phyloP scores from a whole-genome alignment of 2,888 invertebrate species.

The Nemotelus pantherinus region DNA sequence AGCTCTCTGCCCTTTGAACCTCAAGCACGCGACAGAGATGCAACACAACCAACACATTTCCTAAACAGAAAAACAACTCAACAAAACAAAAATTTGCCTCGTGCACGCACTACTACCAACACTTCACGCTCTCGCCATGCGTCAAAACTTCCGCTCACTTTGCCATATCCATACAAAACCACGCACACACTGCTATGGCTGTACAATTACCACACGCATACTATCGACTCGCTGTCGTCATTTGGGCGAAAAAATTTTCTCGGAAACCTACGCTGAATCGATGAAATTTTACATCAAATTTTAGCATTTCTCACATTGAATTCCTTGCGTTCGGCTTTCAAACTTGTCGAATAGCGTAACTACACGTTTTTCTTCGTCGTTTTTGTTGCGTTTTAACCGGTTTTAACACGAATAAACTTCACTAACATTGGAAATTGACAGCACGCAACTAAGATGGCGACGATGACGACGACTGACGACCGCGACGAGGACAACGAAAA shows the following conservation, averaged over 20 bases:
- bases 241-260: constrained; percentile 40
- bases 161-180: background rate
- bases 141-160: constrained; percentile 12
- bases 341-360: background rate
- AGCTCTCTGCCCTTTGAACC: background rate
- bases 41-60: constrained; percentile 4
- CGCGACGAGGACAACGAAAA: constrained; percentile 22
- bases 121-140: constrained; percentile 14
- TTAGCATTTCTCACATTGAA: constrained; percentile 38
- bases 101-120: constrained; percentile 13
- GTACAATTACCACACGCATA: constrained; percentile 14
- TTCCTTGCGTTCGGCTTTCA: background rate
- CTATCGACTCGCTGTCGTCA: background rate
- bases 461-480: constrained; percentile 42
- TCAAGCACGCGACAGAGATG: background rate
- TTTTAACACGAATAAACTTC: constrained; percentile 28
- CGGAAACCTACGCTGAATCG: constrained; percentile 33
- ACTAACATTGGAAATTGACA: constrained; percentile 54
- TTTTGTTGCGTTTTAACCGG: constrained; percentile 25
- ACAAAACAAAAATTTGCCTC: constrained; percentile 24
- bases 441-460: constrained; percentile 62
- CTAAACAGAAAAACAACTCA: constrained; percentile 21
- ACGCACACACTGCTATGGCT: background rate
- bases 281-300: constrained; percentile 19
- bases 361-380: constrained; percentile 24